phyloP scores from a whole-genome alignment of 37 sponge, comb jelly and placozoan genomes.

The Tethya wilhelma region DNA sequence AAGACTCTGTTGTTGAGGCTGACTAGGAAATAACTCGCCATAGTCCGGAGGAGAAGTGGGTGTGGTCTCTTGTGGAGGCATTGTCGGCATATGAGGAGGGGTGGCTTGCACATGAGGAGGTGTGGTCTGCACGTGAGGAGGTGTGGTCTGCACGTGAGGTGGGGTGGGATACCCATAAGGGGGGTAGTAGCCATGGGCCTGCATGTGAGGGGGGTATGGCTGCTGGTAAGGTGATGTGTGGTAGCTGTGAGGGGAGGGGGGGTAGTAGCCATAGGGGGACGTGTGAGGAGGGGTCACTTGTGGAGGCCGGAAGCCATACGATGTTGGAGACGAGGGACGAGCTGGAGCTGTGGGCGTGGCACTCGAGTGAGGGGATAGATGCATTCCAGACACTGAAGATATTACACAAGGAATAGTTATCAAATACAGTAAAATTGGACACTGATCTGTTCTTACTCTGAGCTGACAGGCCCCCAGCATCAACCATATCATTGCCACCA shows the following conservation, averaged over 20 bases:
- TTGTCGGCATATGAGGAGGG: not conserved
- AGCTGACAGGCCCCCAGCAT: not conserved
- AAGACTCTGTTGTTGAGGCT: too few relatives aligned
- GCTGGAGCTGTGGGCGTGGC: slow-evolving; percentile 1
- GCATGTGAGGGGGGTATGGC: not conserved
- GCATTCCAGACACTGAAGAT: not conserved
- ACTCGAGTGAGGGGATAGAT: not conserved
- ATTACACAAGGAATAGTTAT: not conserved
- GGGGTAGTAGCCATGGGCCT: not conserved
- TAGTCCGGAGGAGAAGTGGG: not conserved
- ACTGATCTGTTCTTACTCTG: not conserved
- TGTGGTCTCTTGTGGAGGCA: not conserved
- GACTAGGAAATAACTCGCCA: too few relatives aligned
- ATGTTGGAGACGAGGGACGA: not conserved
- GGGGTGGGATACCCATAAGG: not conserved
- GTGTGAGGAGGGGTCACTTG: not conserved
- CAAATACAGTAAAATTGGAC: not conserved
- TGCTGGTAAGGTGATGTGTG: not conserved
- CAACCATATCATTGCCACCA: not conserved
- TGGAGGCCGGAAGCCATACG: not conserved
- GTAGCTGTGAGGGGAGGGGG: slow-evolving; percentile 5
- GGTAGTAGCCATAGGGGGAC: slow-evolving; percentile 1
- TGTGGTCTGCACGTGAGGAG: not conserved
- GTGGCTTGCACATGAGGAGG: not conserved
- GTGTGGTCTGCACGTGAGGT: not conserved